Conservation (phyloP, 2,113 vertebrate species). For the Larimichthys polyactis region DNA sequence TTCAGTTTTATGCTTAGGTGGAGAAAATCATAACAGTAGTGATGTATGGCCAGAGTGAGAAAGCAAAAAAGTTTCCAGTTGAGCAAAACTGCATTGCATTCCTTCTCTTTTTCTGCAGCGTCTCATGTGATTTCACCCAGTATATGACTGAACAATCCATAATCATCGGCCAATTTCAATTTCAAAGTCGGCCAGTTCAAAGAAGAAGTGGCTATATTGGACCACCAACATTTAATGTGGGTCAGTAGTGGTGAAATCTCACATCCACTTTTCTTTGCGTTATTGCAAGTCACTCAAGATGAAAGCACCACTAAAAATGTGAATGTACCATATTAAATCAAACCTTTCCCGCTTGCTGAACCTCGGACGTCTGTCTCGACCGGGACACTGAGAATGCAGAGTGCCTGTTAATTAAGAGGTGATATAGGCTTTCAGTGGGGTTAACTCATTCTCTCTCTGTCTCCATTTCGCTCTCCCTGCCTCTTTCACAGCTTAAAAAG, state of each 20-base stretch:
- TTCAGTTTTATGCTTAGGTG: not conserved
- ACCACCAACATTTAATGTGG: not conserved
- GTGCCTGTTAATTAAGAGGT: slow-evolving; percentile 63
- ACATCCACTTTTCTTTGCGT: slow-evolving; percentile 12
- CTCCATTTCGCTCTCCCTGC: not conserved
- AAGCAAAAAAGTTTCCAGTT: not conserved
- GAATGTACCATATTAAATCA: slow-evolving; percentile 52
- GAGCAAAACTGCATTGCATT: not conserved
- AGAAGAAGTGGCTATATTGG: too few species aligned
- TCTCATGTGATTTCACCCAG: not conserved
- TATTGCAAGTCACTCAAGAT: slow-evolving; percentile 25
- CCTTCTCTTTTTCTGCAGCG: not conserved
- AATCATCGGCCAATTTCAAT: too few species aligned
- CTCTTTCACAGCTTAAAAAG: slow-evolving; percentile 38
- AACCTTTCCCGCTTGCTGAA: slow-evolving; percentile 28
- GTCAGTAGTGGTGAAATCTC: slow-evolving; percentile 19
- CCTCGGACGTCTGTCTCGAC: slow-evolving; percentile 40
- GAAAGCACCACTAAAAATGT: slow-evolving; percentile 52
- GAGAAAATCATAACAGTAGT: not conserved
- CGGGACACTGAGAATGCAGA: slow-evolving; percentile 37
- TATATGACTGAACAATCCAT: not conserved
- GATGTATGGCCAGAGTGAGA: not conserved
- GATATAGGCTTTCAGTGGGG: slow-evolving; percentile 48
- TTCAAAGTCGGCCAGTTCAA: too few species aligned
- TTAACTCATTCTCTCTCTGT: slow-evolving; percentile 49